These are phyloP conservation scores for Drosophila rhopaloa DNA, from an alignment of 1,140 invertebrate species.

Conservation along the genomic window DNA sequence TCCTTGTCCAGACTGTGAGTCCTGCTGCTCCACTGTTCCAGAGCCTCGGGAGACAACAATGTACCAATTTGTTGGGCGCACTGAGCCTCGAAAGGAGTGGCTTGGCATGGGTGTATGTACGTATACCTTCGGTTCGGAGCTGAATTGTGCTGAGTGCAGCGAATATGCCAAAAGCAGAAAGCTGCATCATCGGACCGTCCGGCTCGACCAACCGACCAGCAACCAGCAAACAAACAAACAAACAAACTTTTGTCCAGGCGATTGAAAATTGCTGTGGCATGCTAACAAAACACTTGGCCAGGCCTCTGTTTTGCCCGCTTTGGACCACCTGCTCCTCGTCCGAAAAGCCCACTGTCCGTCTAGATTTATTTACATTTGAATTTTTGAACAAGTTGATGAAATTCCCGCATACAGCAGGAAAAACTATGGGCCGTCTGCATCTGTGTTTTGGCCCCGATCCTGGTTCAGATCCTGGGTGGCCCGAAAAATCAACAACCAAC, in stretches of 20 bases:
- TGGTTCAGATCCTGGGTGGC: conserved; percentile 31
- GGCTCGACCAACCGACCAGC: conserved; percentile 9
- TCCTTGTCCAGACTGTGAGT: not conserved
- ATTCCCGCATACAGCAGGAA: conserved; percentile 60
- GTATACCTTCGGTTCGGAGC: conserved; percentile 5
- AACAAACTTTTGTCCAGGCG: conserved; percentile 79
- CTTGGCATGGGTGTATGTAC: not conserved
- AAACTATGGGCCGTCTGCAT: conserved; percentile 65
- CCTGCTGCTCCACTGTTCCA: conserved; percentile 35
- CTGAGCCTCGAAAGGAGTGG: conserved; percentile 21
- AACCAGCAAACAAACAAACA: conserved; percentile 65
- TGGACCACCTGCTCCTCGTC: conserved; percentile 4
- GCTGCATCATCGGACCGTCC: conserved; percentile 44
- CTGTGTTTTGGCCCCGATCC: conserved; percentile 17
- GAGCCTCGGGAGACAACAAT: conserved; percentile 44
- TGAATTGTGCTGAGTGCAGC: conserved; percentile 72
- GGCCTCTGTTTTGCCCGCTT: conserved; percentile 2
- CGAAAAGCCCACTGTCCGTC: conserved; percentile 36
- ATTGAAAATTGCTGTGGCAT: conserved; percentile 79
- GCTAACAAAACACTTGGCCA: conserved; percentile 75
- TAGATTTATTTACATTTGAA: conserved; percentile 83
- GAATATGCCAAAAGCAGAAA: conserved; percentile 52
- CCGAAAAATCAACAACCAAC: conserved; percentile 49
- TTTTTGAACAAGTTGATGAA: conserved; percentile 82
- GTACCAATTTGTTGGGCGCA: conserved; percentile 36